Evolutionary conservation across 1,140 invertebrate species (phyloP), one percentile per base, ranked within the genome.

Genomic region (Diploscapter pachys): DNA sequence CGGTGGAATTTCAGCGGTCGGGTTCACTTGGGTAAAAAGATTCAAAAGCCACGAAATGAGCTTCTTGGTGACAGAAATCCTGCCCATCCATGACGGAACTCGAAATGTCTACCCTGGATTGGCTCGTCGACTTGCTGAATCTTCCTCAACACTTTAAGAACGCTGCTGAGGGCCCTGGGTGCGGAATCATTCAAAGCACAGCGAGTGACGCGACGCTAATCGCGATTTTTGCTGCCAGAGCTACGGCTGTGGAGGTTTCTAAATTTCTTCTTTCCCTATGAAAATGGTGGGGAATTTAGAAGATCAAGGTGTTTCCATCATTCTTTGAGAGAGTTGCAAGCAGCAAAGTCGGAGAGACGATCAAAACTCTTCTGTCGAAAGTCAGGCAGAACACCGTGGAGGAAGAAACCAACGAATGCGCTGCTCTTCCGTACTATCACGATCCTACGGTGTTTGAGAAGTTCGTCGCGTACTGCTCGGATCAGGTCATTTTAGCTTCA

Each of bases 31-130:
- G 95, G 93, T 94, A 88, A 53, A 65, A 52, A 55, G 66, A 50
- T 50, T 49, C 31, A 31, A 31, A 31, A 31, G 31, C 31, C 31
- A 31, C 31, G 1, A 31, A 31, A 31, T 31, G 31, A 31, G 31
- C n/a, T 69, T 69, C 8, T 52, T 54, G 69, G 4, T 65, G 69
- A 71, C 82, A 94, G 94, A 91, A 93, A 63, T 89, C 93, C 13
- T 93, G 93, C 84, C 95, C 96, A 0, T 93, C 93, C 0, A 95
- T 92, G 81, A 98, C 96, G 0, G 96, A 98, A 87, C 88, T 98
- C 2, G 95, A 98, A 89, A 92, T 96, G 48, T 88, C 93, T 0
- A 92, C 94, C 71, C 91, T 96, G 90, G 93, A 98, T 85, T 98
- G 95, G 96, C 85, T 98, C 31, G 93, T 91, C 3, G 94, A 95